Conservation (phyloP, 2,113 vertebrate species). For the Leucosticte australis region DNA sequence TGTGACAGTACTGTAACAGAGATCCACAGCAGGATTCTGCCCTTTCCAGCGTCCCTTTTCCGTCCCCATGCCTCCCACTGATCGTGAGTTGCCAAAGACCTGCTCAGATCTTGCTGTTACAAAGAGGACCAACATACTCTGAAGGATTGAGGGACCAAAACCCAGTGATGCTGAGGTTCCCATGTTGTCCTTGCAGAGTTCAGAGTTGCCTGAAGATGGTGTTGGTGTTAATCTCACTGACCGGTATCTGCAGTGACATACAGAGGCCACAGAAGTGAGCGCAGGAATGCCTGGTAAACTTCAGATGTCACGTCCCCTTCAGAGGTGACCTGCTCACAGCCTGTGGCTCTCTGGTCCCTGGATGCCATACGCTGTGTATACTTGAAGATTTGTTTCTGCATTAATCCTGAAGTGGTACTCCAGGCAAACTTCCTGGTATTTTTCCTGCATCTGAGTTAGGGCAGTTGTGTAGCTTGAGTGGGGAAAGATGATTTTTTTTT, state of each 20-base stretch:
- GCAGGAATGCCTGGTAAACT: background rate
- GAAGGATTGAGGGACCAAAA: background rate
- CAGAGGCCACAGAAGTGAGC: background rate
- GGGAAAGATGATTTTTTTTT: background rate
- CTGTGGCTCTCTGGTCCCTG: background rate
- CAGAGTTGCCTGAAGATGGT: background rate
- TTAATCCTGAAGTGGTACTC: background rate
- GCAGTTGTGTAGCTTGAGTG: background rate
- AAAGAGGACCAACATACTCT: background rate
- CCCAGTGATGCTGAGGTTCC: background rate
- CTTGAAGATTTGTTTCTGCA: background rate
- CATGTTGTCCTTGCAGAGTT: background rate
- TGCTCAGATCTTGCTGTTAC: background rate
- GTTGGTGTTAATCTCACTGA: background rate
- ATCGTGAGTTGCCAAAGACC: slow-evolving; percentile 21
- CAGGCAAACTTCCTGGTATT: background rate
- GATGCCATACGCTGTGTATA: rapidly evolving
- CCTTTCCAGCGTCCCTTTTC: background rate
- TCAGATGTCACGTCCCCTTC: background rate
- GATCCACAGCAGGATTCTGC: background rate
- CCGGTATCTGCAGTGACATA: rapidly evolving
- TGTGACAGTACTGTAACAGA: background rate
- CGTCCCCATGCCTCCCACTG: background rate
- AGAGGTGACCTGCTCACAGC: background rate
- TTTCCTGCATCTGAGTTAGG: background rate